phyloP scores from a whole-genome alignment of 2,888 invertebrate species.

The Actias luna region DNA sequence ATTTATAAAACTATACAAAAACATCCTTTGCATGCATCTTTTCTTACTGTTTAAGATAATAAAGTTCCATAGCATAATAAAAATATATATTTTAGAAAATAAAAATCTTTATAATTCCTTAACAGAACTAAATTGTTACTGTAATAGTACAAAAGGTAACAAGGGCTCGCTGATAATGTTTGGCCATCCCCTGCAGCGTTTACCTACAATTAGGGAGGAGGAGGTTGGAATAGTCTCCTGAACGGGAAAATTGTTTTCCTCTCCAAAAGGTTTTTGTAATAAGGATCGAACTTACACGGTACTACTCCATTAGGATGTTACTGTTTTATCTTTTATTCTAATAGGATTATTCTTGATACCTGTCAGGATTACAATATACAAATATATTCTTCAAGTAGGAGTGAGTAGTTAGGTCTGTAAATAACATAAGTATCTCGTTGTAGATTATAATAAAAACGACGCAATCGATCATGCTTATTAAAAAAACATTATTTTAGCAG shows the following conservation, averaged over 20 bases:
- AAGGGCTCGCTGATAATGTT: constrained; percentile 37
- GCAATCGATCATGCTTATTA: too few relatives aligned
- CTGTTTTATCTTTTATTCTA: constrained; percentile 49
- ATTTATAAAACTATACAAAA: too few relatives aligned
- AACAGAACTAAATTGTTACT: background rate
- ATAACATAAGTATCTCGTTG: too few relatives aligned
- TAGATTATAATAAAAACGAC: too few relatives aligned
- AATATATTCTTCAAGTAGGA: too few relatives aligned
- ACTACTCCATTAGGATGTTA: constrained; percentile 44
- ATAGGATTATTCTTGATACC: constrained; percentile 42
- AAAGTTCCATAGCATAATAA: too few relatives aligned
- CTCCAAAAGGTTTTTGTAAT: constrained; percentile 52
- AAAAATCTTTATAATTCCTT: background rate
- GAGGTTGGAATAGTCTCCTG: constrained; percentile 46
- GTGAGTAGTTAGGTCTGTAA: too few relatives aligned
- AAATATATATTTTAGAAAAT: background rate
- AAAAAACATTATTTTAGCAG: too few relatives aligned
- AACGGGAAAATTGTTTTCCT: constrained; percentile 59
- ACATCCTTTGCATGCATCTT: too few relatives aligned
- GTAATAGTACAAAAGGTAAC: constrained; percentile 17
- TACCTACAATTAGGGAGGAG: constrained; percentile 59
- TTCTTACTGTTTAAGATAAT: too few relatives aligned
- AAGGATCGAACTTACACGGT: constrained; percentile 49
- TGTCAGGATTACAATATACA: background rate
- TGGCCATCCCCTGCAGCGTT: constrained; percentile 45